Percentiles rank a stretch among this genome's conserved stretches.
Evolutionary conservation across 2,888 invertebrate species (phyloP).

Genomic region (Trachelus troglodyta): DNA sequence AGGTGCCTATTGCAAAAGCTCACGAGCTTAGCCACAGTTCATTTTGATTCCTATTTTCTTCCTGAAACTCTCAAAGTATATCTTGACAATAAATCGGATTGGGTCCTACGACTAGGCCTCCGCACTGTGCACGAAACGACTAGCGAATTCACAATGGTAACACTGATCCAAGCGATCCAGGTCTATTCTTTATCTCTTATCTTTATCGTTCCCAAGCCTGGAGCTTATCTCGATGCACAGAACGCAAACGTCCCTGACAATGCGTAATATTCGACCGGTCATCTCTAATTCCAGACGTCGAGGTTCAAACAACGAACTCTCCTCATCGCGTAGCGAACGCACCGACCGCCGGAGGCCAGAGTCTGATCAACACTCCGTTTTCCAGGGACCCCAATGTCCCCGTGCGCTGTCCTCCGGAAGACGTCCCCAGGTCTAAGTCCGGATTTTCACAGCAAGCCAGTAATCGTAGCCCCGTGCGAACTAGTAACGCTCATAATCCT

Average conservation of each 20-base stretch:
- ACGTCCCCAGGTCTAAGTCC: conserved; percentile 39
- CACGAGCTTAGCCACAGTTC: background rate
- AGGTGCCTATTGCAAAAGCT: conserved; percentile 53
- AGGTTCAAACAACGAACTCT: conserved; percentile 64
- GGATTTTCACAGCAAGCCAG: conserved; percentile 40
- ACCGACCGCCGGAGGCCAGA: conserved; percentile 52
- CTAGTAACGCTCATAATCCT: conserved; percentile 51
- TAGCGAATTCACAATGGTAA: background rate
- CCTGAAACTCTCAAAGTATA: background rate
- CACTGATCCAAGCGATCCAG: background rate
- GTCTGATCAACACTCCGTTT: conserved; percentile 65
- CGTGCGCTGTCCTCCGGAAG: conserved; percentile 56
- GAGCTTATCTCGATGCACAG: background rate
- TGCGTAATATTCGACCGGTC: background rate
- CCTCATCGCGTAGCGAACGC: conserved; percentile 56
- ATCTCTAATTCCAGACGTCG: conserved; percentile 55
- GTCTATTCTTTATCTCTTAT: background rate
- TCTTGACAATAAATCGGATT: background rate
- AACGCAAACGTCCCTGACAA: background rate
- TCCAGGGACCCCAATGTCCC: conserved; percentile 63
- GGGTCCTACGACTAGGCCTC: background rate
- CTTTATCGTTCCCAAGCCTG: background rate
- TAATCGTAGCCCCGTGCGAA: conserved; percentile 44
- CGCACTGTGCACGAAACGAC: background rate
- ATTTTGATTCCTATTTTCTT: background rate